Conservation (phyloP, 2,797 vertebrate genomes). For the Lateolabrax maculatus region DNA sequence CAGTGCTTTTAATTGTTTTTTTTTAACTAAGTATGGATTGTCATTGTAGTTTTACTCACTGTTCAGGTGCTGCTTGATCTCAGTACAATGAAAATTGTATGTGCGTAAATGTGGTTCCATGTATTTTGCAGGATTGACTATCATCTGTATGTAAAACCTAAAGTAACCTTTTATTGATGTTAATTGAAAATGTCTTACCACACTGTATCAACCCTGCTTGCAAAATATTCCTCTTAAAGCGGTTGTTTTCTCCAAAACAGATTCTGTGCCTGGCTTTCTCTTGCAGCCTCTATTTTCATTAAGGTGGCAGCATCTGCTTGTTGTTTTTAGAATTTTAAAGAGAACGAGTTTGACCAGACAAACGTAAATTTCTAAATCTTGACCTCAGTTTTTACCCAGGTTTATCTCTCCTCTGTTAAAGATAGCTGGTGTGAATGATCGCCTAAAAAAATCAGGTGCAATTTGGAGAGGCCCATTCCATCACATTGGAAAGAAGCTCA, state of each 20-base stretch:
- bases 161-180: constrained; percentile 86
- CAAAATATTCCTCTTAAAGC: constrained; percentile 84
- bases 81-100: constrained; percentile 83
- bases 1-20: constrained; percentile 66
- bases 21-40: constrained; percentile 80
- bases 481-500: constrained; percentile 79
- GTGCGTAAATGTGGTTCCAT: constrained; percentile 84
- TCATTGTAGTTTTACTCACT: constrained; percentile 83
- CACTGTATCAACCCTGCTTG: constrained; percentile 86
- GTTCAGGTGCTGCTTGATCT: constrained; percentile 84
- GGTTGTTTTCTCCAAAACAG: constrained; percentile 78
- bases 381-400: constrained; percentile 50
- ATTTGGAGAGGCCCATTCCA: constrained; percentile 56
- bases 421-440: constrained; percentile 48
- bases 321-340: constrained; percentile 53
- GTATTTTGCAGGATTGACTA: constrained; percentile 86
- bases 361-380: constrained; percentile 43
- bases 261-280: constrained; percentile 86
- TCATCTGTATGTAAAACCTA: constrained; percentile 85
- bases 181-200: constrained; percentile 85
- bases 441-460: constrained; percentile 60
- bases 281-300: constrained; percentile 65
- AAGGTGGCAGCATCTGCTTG: constrained; percentile 65
- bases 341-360: constrained; percentile 54
- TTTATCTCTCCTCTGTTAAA: constrained; percentile 55